A percentile compares a stretch with the other conserved stretches of the same genome.
phyloP scores from a whole-genome alignment of 2,113 vertebrate species.

The Vireo altiloquus region DNA sequence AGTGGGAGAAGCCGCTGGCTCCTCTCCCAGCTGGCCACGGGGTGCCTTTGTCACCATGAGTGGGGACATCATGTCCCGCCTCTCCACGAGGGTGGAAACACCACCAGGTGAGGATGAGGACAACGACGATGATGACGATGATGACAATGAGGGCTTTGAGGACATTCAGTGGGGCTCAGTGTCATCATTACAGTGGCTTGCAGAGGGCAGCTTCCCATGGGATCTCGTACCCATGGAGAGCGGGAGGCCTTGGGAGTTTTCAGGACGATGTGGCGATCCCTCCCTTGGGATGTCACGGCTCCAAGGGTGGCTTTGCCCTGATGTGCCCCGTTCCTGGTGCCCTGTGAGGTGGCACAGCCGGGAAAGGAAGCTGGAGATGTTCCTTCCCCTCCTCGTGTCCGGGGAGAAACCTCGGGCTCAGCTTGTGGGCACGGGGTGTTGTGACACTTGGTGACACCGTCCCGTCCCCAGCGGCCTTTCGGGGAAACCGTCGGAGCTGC shows the following conservation, averaged over 20 bases:
- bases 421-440: not conserved
- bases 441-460: not conserved
- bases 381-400: not conserved
- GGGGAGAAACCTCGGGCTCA: not conserved
- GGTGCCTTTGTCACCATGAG: not conserved
- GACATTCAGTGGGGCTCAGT: not conserved
- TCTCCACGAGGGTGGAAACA: accelerated
- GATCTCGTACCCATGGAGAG: accelerated
- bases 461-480: not conserved
- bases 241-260: accelerated
- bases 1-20: accelerated
- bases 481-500: not conserved
- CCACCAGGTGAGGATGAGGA: not conserved
- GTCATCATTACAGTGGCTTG: accelerated
- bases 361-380: not conserved
- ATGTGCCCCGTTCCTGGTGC: accelerated
- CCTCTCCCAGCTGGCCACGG: not conserved
- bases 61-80: not conserved
- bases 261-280: accelerated
- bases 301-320: not conserved
- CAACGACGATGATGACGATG: too few relatives aligned
- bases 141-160: not conserved
- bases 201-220: accelerated
- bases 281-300: accelerated
- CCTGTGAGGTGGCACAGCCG: accelerated